A percentile compares a stretch with the other conserved stretches of the same genome.
phyloP scores from a whole-genome alignment of 1,140 invertebrate genomes.

The Drosophila willistoni region DNA sequence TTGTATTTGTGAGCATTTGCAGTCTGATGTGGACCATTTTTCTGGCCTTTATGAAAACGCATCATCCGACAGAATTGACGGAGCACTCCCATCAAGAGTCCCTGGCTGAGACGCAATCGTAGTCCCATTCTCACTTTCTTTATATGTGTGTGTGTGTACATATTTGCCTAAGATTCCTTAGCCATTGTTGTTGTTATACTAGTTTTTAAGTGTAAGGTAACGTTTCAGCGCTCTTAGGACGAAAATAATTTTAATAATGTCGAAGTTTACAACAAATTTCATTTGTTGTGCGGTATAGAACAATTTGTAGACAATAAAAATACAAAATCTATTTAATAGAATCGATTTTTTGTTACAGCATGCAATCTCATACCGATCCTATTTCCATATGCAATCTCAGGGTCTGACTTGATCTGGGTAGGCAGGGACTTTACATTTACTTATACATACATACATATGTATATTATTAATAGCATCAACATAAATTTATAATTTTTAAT shows the following conservation, averaged over 20 bases:
- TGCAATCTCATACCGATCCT: too few relatives aligned
- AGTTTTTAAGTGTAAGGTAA: background rate
- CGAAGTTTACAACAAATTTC: background rate
- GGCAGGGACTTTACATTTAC: too few relatives aligned
- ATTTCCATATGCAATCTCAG: too few relatives aligned
- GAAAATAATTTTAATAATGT: background rate
- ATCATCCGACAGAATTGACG: constrained; percentile 21
- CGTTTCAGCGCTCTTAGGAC: background rate
- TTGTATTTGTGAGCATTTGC: constrained; percentile 92
- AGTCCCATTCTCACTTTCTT: background rate
- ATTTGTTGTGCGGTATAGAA: background rate
- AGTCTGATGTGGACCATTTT: constrained; percentile 94
- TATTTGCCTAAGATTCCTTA: background rate
- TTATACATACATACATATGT: too few relatives aligned
- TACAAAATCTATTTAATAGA: background rate
- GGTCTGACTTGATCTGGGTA: too few relatives aligned
- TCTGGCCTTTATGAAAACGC: constrained; percentile 92
- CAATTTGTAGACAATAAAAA: constrained; percentile 1
- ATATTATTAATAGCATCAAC: too few relatives aligned
- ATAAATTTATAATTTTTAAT: too few relatives aligned
- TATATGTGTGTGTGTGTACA: background rate
- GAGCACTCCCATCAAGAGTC: background rate
- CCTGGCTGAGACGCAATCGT: constrained; percentile 6
- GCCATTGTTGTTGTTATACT: constrained; percentile 6
- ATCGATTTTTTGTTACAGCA: too few relatives aligned